A percentile compares a stretch with the other conserved stretches of the same genome.
phyloP scores from a whole-genome alignment of 2,113 vertebrate species.

The Setophaga coronata region DNA sequence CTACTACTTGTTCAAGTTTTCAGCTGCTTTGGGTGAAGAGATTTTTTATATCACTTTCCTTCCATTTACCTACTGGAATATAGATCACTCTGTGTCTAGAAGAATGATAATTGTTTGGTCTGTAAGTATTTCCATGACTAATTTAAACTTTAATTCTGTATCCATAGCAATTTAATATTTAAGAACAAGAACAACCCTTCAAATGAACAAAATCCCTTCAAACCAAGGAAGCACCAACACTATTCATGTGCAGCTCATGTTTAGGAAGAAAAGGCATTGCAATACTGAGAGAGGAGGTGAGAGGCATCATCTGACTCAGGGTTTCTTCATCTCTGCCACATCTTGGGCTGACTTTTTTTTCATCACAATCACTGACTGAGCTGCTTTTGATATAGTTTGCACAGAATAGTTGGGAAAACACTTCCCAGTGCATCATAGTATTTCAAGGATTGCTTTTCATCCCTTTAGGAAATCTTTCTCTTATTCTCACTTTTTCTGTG shows the following conservation, averaged over 20 bases:
- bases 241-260: accelerated
- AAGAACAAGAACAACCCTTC: neutral
- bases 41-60: constrained; percentile 94
- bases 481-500: neutral
- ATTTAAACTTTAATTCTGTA: neutral
- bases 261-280: neutral
- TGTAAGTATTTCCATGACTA: constrained; percentile 71
- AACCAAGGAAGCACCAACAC: neutral
- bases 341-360: neutral
- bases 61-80: constrained; percentile 89
- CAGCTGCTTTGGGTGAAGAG: constrained; percentile 88
- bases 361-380: neutral
- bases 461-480: neutral
- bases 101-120: constrained; percentile 91
- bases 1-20: constrained; percentile 89
- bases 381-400: neutral
- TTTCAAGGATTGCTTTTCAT: neutral
- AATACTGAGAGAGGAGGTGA: neutral
- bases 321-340: neutral
- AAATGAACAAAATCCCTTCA: neutral
- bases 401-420: neutral
- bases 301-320: neutral
- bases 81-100: constrained; percentile 88
- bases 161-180: neutral
- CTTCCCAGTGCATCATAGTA: neutral